Conservation (phyloP, 2,113 vertebrate genomes). For the Smithornis capensis region DNA sequence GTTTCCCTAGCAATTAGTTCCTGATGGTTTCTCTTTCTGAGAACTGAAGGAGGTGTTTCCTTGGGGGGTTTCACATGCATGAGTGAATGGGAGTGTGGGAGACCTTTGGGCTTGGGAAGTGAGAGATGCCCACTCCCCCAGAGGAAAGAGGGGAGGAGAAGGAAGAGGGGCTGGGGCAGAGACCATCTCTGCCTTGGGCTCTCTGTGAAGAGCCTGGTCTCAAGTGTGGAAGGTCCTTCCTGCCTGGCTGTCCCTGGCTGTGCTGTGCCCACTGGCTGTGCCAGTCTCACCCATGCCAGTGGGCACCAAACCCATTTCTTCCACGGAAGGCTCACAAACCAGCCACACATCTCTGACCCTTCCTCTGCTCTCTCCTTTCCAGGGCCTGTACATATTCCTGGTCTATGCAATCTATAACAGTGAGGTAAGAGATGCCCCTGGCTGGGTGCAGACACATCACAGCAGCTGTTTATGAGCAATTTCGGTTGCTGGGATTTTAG, state of each 20-base stretch:
- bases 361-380: not conserved
- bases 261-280: not conserved
- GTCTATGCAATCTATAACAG: constrained; percentile 88
- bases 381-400: constrained; percentile 93
- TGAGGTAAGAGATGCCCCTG: constrained; percentile 76
- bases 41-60: not conserved
- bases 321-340: not conserved
- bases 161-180: not conserved
- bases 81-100: not conserved
- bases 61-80: not conserved
- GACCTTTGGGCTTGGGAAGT: not conserved
- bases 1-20: not conserved
- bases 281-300: not conserved
- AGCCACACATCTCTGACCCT: fast-evolving
- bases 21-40: not conserved
- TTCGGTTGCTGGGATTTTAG: not conserved
- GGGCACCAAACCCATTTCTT: not conserved
- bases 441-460: not conserved
- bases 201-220: not conserved
- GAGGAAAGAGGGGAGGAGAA: not conserved
- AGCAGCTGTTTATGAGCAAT: not conserved
- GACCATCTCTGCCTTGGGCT: not conserved
- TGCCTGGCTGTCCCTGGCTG: not conserved
- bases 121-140: not conserved
- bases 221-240: not conserved